A percentile compares a stretch with the other conserved stretches of the same genome.
Conservation (phyloP, 2,113 vertebrate species). For the Eublepharis macularius region DNA sequence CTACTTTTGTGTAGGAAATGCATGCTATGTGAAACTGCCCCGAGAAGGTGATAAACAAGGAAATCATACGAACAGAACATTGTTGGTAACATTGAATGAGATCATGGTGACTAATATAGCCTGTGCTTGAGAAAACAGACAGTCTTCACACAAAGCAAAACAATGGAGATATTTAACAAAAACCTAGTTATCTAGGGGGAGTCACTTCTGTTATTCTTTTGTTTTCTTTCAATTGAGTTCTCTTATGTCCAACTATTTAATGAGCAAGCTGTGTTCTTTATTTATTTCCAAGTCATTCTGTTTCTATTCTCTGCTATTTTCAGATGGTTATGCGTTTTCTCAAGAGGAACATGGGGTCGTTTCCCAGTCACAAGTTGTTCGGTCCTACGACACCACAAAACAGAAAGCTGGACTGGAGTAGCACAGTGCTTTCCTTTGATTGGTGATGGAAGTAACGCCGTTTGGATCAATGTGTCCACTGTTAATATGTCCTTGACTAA, state of each 20-base stretch:
- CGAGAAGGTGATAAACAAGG: too few relatives aligned
- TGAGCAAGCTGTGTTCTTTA: background rate
- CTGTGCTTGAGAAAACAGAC: too few relatives aligned
- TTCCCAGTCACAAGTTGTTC: conserved; percentile 93
- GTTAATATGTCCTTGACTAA: conserved; percentile 58
- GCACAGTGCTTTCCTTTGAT: conserved; percentile 43
- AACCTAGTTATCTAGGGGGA: too few relatives aligned
- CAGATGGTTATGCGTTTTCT: conserved; percentile 98
- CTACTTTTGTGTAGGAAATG: too few relatives aligned
- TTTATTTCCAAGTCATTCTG: background rate
- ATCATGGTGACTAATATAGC: too few relatives aligned
- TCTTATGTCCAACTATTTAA: background rate
- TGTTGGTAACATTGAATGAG: too few relatives aligned
- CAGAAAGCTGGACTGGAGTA: conserved; percentile 85
- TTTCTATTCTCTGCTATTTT: conserved; percentile 41
- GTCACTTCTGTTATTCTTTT: too few relatives aligned
- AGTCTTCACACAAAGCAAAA: too few relatives aligned
- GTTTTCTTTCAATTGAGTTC: background rate
- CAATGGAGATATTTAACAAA: too few relatives aligned
- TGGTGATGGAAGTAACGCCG: conserved; percentile 48
- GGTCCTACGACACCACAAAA: conserved; percentile 95
- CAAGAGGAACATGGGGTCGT: conserved; percentile 98
- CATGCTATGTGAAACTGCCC: too few relatives aligned
- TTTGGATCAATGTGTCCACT: conserved; percentile 57
- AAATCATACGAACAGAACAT: too few relatives aligned